A percentile compares a stretch with the other conserved stretches of the same genome.
These are phyloP conservation scores for Neoarius graeffei DNA, from an alignment of 2,113 vertebrate genomes.

Conservation along the genomic window DNA sequence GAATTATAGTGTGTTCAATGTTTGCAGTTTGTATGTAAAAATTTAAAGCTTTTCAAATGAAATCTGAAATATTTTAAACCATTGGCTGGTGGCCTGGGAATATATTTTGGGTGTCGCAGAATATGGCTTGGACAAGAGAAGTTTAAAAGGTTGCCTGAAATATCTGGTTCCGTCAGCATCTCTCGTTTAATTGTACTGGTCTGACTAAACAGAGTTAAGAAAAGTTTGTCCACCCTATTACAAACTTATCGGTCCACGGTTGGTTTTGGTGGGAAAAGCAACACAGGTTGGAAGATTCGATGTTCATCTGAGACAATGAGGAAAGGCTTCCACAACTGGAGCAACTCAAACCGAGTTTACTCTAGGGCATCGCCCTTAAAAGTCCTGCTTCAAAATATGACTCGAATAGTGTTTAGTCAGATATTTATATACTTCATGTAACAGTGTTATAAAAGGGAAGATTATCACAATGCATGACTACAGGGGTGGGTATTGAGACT, in stretches of 20 bases:
- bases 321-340: neutral
- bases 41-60: neutral
- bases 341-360: neutral
- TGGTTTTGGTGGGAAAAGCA: neutral
- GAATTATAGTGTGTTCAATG: neutral
- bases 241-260: neutral
- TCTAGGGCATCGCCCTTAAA: neutral
- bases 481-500: constrained; percentile 57
- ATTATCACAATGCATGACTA: constrained; percentile 48
- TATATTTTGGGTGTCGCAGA: neutral
- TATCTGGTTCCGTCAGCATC: neutral
- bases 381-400: neutral
- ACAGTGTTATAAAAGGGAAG: neutral
- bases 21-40: neutral
- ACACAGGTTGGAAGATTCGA: neutral
- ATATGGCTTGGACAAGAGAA: neutral
- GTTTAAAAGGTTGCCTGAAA: neutral
- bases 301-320: neutral
- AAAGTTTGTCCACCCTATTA: no score
- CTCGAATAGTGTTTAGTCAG: neutral
- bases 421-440: neutral
- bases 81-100: neutral
- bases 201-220: neutral
- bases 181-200: neutral
- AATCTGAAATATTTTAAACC: neutral